Base-by-base conservation (phyloP, 1,140 invertebrate genomes). In the Helicorthomorpha holstii region DNA sequence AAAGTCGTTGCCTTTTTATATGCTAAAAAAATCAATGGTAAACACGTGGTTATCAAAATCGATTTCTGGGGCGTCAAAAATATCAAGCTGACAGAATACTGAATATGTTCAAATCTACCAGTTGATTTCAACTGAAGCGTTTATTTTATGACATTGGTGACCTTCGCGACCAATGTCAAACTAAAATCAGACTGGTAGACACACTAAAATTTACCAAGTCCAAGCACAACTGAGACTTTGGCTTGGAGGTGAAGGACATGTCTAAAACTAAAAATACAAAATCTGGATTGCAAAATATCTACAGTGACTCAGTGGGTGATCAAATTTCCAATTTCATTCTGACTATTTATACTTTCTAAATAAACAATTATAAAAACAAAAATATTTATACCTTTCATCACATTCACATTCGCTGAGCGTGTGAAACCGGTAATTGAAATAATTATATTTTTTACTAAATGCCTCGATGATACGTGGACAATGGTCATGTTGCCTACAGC, bases 361-460 rank as follows among this genome's bases (percentile, higher is more conserved):
- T 7, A 12, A 7, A 34, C 16, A 16, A 34, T 34, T 34, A 44
- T 27, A 25, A n/a, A 27, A n/a, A 22, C 19, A 22, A 27, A 19
- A 16, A 12, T 25, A 27, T n/a, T 60, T 71, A 69, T 75, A 90
- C 86, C 82, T 80, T 67, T 85, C 80, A 64, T 92, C 86, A 63
- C 86, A 92, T 54, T 78, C 70, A 66, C 87, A 91, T 63, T 90
- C 84, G 76, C 85, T 87, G 24, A 90, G 69, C 1, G 85, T 89
- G 59, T 83, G 83, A 43, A 86, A 72, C 26, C 83, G 70, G 77
- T 80, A 87, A 65, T 92, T 90, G 71, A 82, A 85, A 16, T 85
- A 64, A 21, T 82, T 80, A 59, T 81, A 90, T 60, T 83, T 82
- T 53, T 75, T 76, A 59, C 80, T 75, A 63, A 87, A 78, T 1